phyloP scores from a whole-genome alignment of 1,140 invertebrate species.

The Hesperophylax magnus region DNA sequence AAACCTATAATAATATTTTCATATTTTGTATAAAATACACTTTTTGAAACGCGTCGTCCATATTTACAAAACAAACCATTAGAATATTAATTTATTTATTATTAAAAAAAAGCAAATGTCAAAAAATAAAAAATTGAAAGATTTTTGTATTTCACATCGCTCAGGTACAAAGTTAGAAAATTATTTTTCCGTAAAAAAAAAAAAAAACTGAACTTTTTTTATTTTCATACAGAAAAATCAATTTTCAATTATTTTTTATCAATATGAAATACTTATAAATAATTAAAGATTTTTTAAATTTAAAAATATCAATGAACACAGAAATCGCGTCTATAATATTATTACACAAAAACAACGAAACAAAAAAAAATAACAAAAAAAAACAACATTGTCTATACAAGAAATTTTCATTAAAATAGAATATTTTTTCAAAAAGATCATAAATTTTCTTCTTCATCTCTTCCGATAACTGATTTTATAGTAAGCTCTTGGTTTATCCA shows the following conservation, averaged over 20 bases:
- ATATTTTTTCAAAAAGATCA: background rate
- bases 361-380: background rate
- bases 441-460: background rate
- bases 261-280: slow-evolving; percentile 50
- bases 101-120: slow-evolving; percentile 11
- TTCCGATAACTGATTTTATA: background rate
- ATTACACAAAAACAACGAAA: slow-evolving; percentile 11
- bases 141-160: slow-evolving; percentile 46
- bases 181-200: slow-evolving; percentile 34
- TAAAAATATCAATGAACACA: slow-evolving; percentile 44
- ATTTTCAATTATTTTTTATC: slow-evolving; percentile 36
- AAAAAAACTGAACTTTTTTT: slow-evolving; percentile 6
- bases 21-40: slow-evolving; percentile 6
- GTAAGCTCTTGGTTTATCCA: background rate
- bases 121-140: slow-evolving; percentile 41
- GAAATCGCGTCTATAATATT: slow-evolving; percentile 14
- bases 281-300: slow-evolving; percentile 33
- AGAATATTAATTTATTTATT: slow-evolving; percentile 12
- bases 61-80: slow-evolving; percentile 14
- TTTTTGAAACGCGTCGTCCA: slow-evolving; percentile 3
- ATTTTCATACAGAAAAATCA: slow-evolving; percentile 43
- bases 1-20: background rate
- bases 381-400: background rate
- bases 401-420: background rate
- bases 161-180: slow-evolving; percentile 47